Percentiles rank a stretch among this genome's conserved stretches.
Evolutionary conservation across 2,797 vertebrate species (phyloP).

Genomic region (Sphenodon punctatus): DNA sequence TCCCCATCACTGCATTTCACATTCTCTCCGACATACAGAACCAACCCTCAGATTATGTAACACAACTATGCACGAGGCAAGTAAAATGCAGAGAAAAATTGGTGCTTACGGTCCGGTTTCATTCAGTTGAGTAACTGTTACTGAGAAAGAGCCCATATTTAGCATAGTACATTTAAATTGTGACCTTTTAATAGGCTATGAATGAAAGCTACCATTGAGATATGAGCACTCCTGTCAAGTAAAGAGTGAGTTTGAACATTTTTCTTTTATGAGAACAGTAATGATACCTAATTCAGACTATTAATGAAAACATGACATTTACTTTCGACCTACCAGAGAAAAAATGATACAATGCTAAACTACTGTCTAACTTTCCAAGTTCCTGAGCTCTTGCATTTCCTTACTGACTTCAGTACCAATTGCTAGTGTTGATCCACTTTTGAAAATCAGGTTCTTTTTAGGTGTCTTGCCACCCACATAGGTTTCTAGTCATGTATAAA

Average conservation of each 20-base stretch:
- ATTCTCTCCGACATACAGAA: conserved; percentile 57
- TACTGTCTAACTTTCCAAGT: conserved; percentile 21
- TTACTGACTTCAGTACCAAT: neutral
- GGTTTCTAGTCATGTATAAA: no score
- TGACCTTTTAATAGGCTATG: conserved; percentile 48
- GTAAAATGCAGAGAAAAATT: conserved; percentile 56
- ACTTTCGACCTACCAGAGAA: no score
- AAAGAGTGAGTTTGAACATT: conserved; percentile 1
- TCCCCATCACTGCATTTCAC: conserved; percentile 43
- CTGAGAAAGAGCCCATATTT: conserved; percentile 35
- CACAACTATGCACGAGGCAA: conserved; percentile 36
- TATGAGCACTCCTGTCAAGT: neutral
- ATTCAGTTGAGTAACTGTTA: conserved; percentile 57
- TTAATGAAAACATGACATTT: neutral
- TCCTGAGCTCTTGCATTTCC: neutral
- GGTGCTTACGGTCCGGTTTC: conserved; percentile 43
- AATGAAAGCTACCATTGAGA: conserved; percentile 21
- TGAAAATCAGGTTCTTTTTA: neutral
- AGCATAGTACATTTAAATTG: conserved; percentile 40
- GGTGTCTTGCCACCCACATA: neutral
- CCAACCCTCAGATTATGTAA: neutral
- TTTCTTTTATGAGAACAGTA: conserved; percentile 3
- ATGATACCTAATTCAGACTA: neutral
- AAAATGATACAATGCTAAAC: no score
- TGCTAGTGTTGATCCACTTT: neutral